Base-by-base conservation (phyloP, 2,888 invertebrate genomes). In the Nephrotoma guestfalica region DNA sequence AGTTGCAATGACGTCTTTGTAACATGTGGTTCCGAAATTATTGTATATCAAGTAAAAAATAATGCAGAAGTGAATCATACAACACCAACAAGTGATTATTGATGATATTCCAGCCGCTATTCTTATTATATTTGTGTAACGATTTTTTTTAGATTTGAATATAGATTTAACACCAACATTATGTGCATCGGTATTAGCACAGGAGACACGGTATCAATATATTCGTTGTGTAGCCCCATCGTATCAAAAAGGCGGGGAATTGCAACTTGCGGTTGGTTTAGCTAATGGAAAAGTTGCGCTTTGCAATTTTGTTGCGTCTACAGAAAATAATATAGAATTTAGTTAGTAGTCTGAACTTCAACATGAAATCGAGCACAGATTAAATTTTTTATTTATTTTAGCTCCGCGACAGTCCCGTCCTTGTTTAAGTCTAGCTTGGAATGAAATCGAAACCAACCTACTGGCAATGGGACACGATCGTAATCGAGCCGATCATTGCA, bases 361-460 rank as follows among this genome's bases (percentile, higher is more conserved):
- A 5, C 15, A 84, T 45, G 7, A 87, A 47, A 43, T 87, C 87
- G 51, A 11, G 84, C 4, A 43, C 86, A 86, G 42, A 83, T 47
- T 84, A 41, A n/a, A 41, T 15, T 0, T 4, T n/a, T 13, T 87
- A 86, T 86, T 83, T 88, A 89, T 90, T 91, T 13, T 89, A 97
- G 97, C 95, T 87, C 96, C 97, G 0, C 95, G 96, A 86, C 96
- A 97, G 90, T 94, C 96, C 11, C 93, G 98, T 7, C 95, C 96
- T 88, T 98, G 98, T 90, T 96, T 97, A 89, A 94, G 96, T 0
- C 93, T 99, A 13, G 94, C 96, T 43, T 98, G 98, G 98, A 97
- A 96, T 91, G 96, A 95, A 43, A 91, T 93, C 11, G 97, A 98
- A 89, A 93, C 94, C 40, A 96, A 97, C 90, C 92, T 97, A 88